phyloP scores from a whole-genome alignment of 2,888 invertebrate species.

The Dryobotodes eremita region DNA sequence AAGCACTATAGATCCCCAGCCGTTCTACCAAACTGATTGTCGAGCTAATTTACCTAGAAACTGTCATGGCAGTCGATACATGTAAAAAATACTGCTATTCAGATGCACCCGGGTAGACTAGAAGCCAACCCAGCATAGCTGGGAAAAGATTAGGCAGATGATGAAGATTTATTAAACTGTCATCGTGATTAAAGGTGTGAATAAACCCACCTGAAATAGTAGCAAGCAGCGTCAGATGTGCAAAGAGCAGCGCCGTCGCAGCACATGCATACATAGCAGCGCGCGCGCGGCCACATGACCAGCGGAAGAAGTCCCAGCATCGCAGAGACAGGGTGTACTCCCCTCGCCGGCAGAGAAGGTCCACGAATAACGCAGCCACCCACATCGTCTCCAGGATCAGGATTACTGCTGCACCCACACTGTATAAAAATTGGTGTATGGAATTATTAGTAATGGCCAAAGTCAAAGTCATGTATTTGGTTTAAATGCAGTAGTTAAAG shows the following conservation, averaged over 20 bases:
- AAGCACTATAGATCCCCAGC: too few species aligned
- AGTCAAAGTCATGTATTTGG: neutral
- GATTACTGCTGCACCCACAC: constrained; percentile 83
- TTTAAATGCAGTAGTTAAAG: neutral
- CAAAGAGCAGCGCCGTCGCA: constrained; percentile 86
- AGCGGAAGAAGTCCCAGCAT: constrained; percentile 88
- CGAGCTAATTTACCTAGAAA: too few species aligned
- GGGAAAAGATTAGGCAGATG: neutral
- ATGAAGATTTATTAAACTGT: neutral
- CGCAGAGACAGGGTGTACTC: constrained; percentile 85
- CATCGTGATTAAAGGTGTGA: neutral
- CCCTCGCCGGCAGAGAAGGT: constrained; percentile 85
- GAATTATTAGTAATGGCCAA: neutral
- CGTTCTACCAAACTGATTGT: too few species aligned
- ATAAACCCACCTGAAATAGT: constrained; percentile 79
- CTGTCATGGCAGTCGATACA: too few species aligned
- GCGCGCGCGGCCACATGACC: constrained; percentile 87
- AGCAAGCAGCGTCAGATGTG: constrained; percentile 83
- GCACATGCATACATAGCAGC: constrained; percentile 88
- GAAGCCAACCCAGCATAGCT: too few species aligned
- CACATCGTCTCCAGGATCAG: constrained; percentile 88
- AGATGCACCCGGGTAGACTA: neutral
- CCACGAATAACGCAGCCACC: constrained; percentile 87
- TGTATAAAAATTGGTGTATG: constrained; percentile 53
- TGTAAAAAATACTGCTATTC: neutral